phyloP scores from a whole-genome alignment of 1,140 invertebrate genomes.

The Chironomus striatipennis region DNA sequence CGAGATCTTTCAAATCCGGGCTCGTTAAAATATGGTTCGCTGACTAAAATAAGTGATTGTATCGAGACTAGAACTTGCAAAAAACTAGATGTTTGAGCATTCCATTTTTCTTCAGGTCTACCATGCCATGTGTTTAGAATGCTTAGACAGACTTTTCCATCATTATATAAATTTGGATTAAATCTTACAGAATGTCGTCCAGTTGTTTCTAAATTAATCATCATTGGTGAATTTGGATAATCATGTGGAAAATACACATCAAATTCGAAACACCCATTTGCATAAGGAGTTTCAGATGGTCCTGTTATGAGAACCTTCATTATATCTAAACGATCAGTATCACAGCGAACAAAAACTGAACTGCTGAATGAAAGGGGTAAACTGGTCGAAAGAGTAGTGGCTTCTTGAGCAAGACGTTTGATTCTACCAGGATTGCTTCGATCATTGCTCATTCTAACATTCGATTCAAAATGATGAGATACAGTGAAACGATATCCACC shows the following conservation, averaged over 20 bases:
- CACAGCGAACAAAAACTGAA: slow-evolving; percentile 92
- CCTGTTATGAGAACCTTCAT: slow-evolving; percentile 95
- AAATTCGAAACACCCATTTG: slow-evolving; percentile 82
- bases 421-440: slow-evolving; percentile 76
- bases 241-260: slow-evolving; percentile 87
- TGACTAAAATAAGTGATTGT: slow-evolving; percentile 89
- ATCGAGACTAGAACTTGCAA: slow-evolving; percentile 91
- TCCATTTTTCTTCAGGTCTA: slow-evolving; percentile 97
- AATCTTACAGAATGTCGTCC: slow-evolving; percentile 89
- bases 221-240: slow-evolving; percentile 72
- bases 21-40: slow-evolving; percentile 97
- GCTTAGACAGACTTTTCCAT: slow-evolving; percentile 93
- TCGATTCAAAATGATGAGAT: slow-evolving; percentile 86
- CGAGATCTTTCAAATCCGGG: slow-evolving; percentile 91
- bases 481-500: slow-evolving; percentile 74
- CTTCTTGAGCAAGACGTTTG: slow-evolving; percentile 89
- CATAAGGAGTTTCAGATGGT: slow-evolving; percentile 80
- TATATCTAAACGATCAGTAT: slow-evolving; percentile 85
- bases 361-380: slow-evolving; percentile 89
- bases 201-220: slow-evolving; percentile 90
- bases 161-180: slow-evolving; percentile 96
- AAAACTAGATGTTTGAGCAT: slow-evolving; percentile 92
- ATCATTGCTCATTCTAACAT: slow-evolving; percentile 69
- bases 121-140: slow-evolving; percentile 97
- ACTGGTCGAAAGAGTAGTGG: slow-evolving; percentile 88